Evolutionary conservation across 2,888 invertebrate species (phyloP), one percentile per base, ranked within the genome.

Genomic region (Meloe dianella): DNA sequence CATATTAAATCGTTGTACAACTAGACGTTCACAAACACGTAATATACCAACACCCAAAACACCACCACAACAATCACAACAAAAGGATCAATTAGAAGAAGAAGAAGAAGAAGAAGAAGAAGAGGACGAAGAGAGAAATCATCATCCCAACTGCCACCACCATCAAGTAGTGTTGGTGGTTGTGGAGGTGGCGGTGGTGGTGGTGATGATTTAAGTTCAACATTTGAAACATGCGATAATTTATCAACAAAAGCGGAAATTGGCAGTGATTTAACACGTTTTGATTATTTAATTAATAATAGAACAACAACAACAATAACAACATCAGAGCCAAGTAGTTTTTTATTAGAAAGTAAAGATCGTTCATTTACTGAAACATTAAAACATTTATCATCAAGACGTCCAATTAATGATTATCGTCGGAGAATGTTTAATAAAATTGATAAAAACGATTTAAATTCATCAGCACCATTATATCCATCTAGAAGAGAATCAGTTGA

Each of bases 11-110:
- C 63, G 84, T 58, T 83, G 83, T 65, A 75, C 70, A 58, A 84
- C 84, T 1, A 76, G 84, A n/a, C 74, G 83, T 20, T 82, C 82
- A 4, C 80, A 80, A 61, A 80, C 80, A 2, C 71, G 82, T 17
- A 82, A 82, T 64, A 77, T 82, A 22, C 82, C 82, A 3, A 83
- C 83, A 4, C 83, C 84, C 47, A 82, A 82, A 71, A 82, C 83
- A 5, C 83, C 83, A n/a, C 22, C 24, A 54, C 54, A 54, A 54
- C 54, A 24, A 54, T 2, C 5, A 54, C 7, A 4, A 54, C 54
- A 54, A 54, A 67, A n/a, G n/a, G n/a, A n/a, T n/a, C 5, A 72
- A 74, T 20, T 66, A n/a, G 69, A 2, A 74, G 74, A 59, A 73
- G 72, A 61, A 64, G 35, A 22, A 17, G 57, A 68, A 58, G 57